These are phyloP conservation scores for Pantherophis vulpinus DNA, from an alignment of 2,797 vertebrate genomes.

Conservation along the genomic window DNA sequence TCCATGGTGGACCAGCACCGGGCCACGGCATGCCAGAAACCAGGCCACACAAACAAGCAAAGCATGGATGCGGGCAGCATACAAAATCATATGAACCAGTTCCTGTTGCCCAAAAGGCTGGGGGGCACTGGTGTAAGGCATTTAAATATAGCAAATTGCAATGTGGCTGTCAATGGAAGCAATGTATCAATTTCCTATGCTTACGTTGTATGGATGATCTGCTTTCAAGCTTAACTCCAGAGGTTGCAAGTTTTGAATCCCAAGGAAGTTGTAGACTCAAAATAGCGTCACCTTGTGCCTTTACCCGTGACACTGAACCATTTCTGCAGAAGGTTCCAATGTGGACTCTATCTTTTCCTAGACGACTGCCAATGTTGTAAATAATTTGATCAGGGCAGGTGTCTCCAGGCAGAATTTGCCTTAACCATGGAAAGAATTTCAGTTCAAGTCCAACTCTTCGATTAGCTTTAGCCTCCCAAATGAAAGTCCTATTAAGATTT, in stretches of 20 bases:
- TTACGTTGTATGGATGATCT: slow-evolving; percentile 74
- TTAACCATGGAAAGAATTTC: slow-evolving; percentile 81
- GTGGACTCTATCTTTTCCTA: slow-evolving; percentile 41
- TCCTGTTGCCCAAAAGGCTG: too few species aligned
- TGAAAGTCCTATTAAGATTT: slow-evolving; percentile 81
- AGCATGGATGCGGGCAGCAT: too few species aligned
- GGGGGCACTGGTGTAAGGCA: not conserved
- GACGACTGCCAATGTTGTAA: slow-evolving; percentile 71
- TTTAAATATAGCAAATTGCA: not conserved
- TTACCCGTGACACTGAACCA: slow-evolving; percentile 71
- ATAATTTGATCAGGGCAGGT: slow-evolving; percentile 76
- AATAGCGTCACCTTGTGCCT: slow-evolving; percentile 69
- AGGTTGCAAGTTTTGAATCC: slow-evolving; percentile 52
- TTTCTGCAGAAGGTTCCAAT: slow-evolving; percentile 76
- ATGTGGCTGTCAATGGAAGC: not conserved
- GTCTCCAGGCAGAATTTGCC: slow-evolving; percentile 76
- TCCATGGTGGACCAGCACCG: not conserved
- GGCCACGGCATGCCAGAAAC: too few species aligned
- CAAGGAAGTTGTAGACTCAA: slow-evolving; percentile 70
- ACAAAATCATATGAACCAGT: too few species aligned
- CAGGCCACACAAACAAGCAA: too few species aligned
- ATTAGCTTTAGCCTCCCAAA: slow-evolving; percentile 79
- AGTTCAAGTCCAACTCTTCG: slow-evolving; percentile 76
- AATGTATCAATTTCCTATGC: not conserved
- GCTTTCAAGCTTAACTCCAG: slow-evolving; percentile 72